Evolutionary conservation across 2,113 vertebrate species (phyloP).

Genomic region (Syrrhaptes paradoxus): DNA sequence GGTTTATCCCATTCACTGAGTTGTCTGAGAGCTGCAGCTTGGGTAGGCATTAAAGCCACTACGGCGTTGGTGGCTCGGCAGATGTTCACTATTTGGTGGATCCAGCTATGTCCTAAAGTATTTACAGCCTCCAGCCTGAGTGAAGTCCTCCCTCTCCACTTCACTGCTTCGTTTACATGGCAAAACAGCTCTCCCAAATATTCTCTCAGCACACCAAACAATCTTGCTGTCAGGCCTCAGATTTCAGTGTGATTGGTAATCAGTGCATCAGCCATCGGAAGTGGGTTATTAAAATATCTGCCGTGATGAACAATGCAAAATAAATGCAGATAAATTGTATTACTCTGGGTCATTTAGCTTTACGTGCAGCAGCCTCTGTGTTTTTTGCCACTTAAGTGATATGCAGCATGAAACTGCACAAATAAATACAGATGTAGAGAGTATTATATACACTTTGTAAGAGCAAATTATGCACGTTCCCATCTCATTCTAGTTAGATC

Average conservation of each 20-base stretch:
- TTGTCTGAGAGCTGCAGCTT: not conserved
- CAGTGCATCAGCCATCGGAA: constrained; percentile 28
- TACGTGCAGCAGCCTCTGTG: constrained; percentile 25
- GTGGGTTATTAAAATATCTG: constrained; percentile 46
- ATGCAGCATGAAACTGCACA: constrained; percentile 37
- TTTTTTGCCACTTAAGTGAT: constrained; percentile 55
- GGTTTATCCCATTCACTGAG: not conserved
- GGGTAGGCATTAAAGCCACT: not conserved
- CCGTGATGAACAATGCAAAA: constrained; percentile 29
- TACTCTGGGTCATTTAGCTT: constrained; percentile 61
- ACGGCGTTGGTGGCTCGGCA: not conserved
- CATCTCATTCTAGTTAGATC: constrained; percentile 58
- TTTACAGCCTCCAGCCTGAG: not conserved
- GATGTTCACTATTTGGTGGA: not conserved
- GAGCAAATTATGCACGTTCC: constrained; percentile 46
- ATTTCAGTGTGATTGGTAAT: constrained; percentile 43
- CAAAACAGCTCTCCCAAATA: not conserved
- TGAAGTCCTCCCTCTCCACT: not conserved
- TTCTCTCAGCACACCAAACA: not conserved
- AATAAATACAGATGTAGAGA: constrained; percentile 57
- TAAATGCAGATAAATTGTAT: constrained; percentile 37
- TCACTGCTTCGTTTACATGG: not conserved
- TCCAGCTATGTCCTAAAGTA: not conserved
- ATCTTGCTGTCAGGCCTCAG: not conserved
- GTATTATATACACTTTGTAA: constrained; percentile 50